A percentile compares a stretch with the other conserved stretches of the same genome.
phyloP scores from a whole-genome alignment of 1,140 invertebrate species.

The Micrasema minimum region DNA sequence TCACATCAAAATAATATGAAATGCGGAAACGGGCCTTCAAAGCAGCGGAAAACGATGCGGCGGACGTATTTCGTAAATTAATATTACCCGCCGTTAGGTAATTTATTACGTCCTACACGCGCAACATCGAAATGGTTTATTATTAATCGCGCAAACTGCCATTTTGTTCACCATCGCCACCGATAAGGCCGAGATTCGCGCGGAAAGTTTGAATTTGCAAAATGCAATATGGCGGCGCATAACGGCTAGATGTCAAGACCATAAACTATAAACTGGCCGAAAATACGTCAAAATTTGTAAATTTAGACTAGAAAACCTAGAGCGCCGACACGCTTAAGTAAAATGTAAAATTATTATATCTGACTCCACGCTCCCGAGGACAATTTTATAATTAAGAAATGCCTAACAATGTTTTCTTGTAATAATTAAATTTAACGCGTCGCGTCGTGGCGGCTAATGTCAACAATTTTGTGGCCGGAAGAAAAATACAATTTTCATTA shows the following conservation, averaged over 20 bases:
- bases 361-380: conserved; percentile 25
- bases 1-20: conserved; percentile 52
- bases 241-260: conserved; percentile 19
- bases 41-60: conserved; percentile 47
- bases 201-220: conserved; percentile 14
- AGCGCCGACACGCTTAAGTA: background rate
- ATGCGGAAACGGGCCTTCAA: conserved; percentile 52
- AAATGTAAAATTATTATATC: conserved; percentile 10
- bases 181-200: conserved; percentile 11
- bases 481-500: too few relatives aligned
- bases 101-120: conserved; percentile 67
- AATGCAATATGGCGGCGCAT: conserved; percentile 19
- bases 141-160: conserved; percentile 38
- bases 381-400: conserved; percentile 30
- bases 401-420: conserved; percentile 24
- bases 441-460: conserved; percentile 13
- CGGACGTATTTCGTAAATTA: conserved; percentile 63
- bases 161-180: conserved; percentile 24
- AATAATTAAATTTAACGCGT: conserved; percentile 24
- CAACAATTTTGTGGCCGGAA: conserved; percentile 5
- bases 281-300: too few relatives aligned
- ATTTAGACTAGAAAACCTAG: too few relatives aligned
- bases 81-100: conserved; percentile 67
- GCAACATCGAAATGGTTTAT: conserved; percentile 49
- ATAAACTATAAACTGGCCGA: background rate